These are phyloP conservation scores for Geotrupes spiniger DNA, from an alignment of 2,888 invertebrate genomes.

Conservation along the genomic window DNA sequence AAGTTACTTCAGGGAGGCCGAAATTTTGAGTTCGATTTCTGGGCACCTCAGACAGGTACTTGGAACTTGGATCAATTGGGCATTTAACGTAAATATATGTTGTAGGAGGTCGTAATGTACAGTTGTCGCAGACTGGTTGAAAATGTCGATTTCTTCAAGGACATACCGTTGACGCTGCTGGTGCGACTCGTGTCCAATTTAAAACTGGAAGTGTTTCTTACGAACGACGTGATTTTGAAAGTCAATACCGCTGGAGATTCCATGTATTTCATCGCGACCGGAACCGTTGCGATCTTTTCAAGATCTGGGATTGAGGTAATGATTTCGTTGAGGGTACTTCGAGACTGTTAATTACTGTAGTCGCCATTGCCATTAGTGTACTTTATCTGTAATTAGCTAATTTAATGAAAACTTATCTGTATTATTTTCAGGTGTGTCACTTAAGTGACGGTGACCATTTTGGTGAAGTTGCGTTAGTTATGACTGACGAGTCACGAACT, in stretches of 20 bases:
- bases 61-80: too few species aligned
- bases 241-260: constrained; percentile 53
- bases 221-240: constrained; percentile 55
- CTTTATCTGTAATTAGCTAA: too few species aligned
- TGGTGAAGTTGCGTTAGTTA: constrained; percentile 52
- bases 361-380: too few species aligned
- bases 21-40: constrained; percentile 33
- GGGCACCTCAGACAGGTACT: constrained; percentile 16
- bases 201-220: constrained; percentile 53
- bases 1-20: constrained; percentile 44
- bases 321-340: too few species aligned
- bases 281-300: constrained; percentile 56
- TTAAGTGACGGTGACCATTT: constrained; percentile 59
- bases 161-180: constrained; percentile 51
- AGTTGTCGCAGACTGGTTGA: constrained; percentile 55
- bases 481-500: constrained; percentile 40
- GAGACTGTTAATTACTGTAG: too few species aligned
- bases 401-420: too few species aligned
- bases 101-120: constrained; percentile 55
- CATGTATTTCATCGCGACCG: constrained; percentile 59
- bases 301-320: constrained; percentile 50
- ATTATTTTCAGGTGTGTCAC: constrained; percentile 49
- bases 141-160: too few species aligned
- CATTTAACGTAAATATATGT: too few species aligned
- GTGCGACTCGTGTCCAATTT: constrained; percentile 53